Conservation (phyloP, 2,113 vertebrate species). For the Nothobranchius kuhntae region DNA sequence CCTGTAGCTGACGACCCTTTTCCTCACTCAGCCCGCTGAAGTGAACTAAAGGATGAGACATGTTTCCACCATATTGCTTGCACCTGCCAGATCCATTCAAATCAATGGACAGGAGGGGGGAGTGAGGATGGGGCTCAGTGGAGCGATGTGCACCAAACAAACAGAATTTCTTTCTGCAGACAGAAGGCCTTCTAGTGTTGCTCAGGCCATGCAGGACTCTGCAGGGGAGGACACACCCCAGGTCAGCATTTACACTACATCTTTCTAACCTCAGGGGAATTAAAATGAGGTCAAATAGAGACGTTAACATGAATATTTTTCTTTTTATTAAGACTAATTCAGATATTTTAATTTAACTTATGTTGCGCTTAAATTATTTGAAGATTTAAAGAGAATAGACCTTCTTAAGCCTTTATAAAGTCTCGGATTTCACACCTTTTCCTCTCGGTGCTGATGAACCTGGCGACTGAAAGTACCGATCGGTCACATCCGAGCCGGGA, state of each 20-base stretch:
- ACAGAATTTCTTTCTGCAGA: background rate
- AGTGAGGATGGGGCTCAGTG: background rate
- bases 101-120: constrained; percentile 43
- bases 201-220: constrained; percentile 23
- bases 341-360: too few relatives aligned
- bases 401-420: background rate
- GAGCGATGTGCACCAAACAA: constrained; percentile 22
- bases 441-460: background rate
- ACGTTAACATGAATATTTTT: too few relatives aligned
- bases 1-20: constrained; percentile 33
- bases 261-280: background rate
- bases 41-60: constrained; percentile 55
- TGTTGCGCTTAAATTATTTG: background rate
- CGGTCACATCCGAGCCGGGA: constrained; percentile 46
- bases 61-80: constrained; percentile 60
- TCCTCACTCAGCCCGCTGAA: constrained; percentile 15
- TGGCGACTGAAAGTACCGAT: background rate
- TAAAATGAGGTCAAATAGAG: background rate
- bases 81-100: constrained; percentile 66
- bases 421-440: constrained; percentile 11
- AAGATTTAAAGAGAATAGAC: background rate
- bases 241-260: constrained; percentile 14
- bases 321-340: too few relatives aligned
- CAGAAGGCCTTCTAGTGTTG: constrained; percentile 2
- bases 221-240: constrained; percentile 35